phyloP scores from a whole-genome alignment of 2,797 vertebrate species.

The Acipenser transmontanus region DNA sequence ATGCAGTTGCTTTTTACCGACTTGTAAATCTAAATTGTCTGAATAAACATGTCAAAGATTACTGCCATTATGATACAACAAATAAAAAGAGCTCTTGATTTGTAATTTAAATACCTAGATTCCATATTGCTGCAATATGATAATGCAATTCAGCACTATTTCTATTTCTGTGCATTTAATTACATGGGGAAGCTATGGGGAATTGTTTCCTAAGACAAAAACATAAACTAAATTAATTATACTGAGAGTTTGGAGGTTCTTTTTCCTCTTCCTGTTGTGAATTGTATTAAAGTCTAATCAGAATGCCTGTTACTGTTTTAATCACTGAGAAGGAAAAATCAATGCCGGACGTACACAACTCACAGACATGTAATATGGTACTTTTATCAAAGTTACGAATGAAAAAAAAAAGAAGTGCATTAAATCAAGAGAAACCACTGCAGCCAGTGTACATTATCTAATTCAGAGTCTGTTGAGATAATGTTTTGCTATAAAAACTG shows the following conservation, averaged over 20 bases:
- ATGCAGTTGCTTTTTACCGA: too few species aligned
- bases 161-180: slow-evolving; percentile 23
- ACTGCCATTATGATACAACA: neutral
- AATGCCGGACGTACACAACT: slow-evolving; percentile 21
- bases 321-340: slow-evolving; percentile 30
- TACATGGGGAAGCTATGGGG: slow-evolving; percentile 21
- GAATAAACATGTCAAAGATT: too few species aligned
- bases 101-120: slow-evolving; percentile 12
- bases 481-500: slow-evolving; percentile 8
- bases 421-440: neutral
- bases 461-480: slow-evolving; percentile 7
- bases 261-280: slow-evolving; percentile 17
- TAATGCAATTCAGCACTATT: slow-evolving; percentile 1
- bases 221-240: slow-evolving; percentile 37
- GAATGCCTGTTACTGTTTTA: slow-evolving; percentile 24
- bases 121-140: slow-evolving; percentile 4
- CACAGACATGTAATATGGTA: slow-evolving; percentile 12
- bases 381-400: slow-evolving; percentile 15
- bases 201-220: slow-evolving; percentile 35
- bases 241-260: slow-evolving; percentile 27
- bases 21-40: too few species aligned
- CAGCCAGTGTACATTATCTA: slow-evolving; percentile 7
- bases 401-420: slow-evolving; percentile 4
- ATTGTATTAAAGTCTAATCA: slow-evolving; percentile 23
- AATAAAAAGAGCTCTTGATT: neutral